Base-by-base conservation (phyloP, 2,113 vertebrate species). In the Trematomus loennbergii region DNA sequence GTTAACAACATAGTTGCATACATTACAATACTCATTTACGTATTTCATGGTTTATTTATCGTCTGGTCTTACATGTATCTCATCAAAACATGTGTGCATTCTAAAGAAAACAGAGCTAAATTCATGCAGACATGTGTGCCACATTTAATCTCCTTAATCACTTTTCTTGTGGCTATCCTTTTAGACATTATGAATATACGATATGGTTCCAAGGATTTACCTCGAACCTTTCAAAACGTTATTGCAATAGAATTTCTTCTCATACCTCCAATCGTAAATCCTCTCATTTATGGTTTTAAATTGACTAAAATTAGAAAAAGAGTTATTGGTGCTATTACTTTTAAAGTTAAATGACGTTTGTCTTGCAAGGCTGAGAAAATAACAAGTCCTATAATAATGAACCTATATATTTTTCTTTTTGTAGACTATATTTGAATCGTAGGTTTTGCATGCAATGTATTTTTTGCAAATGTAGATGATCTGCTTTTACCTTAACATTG, bases 101-200 rank as follows among this genome's bases (percentile, higher is more conserved):
- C 85, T 55, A 52, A 72, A 59, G 83, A 87, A 53, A 83, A 84
- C 36, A 78, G 73, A 7, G 62, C 45, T 4, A 93, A 86, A 72
- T 91, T 89, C 40, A 87, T 90, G 72, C 87, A 90, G 15, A 90
- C 88, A 17, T 91, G 89, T 75, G 33, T 91, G 12, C 91, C 90
- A 18, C 91, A 90, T 81, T 46, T 90, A 50, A 8, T 72, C 22
- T 71, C 87, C 9, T 75, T 91, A 6, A 1, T 83, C 12, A 85
- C 60, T 12, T 86, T 88, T 63, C 2, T 58, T 48, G 16, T 63
- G 0, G 48, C 73, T 4, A 6, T 81, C 0, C 17, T 88, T 5
- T 69, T 85, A 8, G 82, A 91, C 61, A 4, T 84, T 0, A 13
- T 78, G 8, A 52, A 20, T 5, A 80, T 84, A 16, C 12, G 79